Base-by-base conservation (phyloP, 2,113 vertebrate species). In the Loxodonta africana region DNA sequence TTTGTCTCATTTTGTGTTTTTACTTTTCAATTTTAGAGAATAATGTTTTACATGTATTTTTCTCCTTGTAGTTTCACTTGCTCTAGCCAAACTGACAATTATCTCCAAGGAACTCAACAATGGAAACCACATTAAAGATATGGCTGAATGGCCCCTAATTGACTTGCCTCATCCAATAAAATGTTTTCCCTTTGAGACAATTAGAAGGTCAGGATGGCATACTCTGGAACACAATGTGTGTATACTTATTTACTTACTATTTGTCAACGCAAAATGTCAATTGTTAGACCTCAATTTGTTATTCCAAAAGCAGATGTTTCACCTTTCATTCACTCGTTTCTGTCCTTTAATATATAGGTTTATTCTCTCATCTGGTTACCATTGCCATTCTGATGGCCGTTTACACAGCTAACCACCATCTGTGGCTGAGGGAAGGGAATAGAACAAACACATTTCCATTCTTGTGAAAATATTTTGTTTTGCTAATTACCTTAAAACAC, bases 281-380 rank as follows among this genome's bases (percentile, higher is more conserved):
- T 77, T 53, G 12, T 33, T 37, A 73, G 67, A 41, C 25, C 41
- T 88, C 37, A 81, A 77, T n/a, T 62, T 96, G 6, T 62, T 90
- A 78, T 90, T 65, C 53, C 65, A 8, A 81, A 82, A 91, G 0
- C 73, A 69, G 14, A 81, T 28, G 20, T 11, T 82, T 91, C 63
- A 86, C 0, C 73, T 97, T 81, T 88, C 26, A 62, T 92, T 94
- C 57, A 44, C 76, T 82, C 53, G 53, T 83, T 96, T 97, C 20
- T 87, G 30, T 28, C 87, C 84, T 94, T 41, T 89, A 18, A 41
- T 83, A 51, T 95, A 60, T 21, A 76, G 71, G 28, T 92, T 60
- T 87, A 46, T 76, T 96, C 8, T 96, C 30, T 3, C 37, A 6
- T 96, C 84, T 92, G 37, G 15, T 46, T 89, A 78, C 48, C 51